Evolutionary conservation across 2,797 vertebrate genomes (phyloP).

Genomic region (Halcyon chelicuti): DNA sequence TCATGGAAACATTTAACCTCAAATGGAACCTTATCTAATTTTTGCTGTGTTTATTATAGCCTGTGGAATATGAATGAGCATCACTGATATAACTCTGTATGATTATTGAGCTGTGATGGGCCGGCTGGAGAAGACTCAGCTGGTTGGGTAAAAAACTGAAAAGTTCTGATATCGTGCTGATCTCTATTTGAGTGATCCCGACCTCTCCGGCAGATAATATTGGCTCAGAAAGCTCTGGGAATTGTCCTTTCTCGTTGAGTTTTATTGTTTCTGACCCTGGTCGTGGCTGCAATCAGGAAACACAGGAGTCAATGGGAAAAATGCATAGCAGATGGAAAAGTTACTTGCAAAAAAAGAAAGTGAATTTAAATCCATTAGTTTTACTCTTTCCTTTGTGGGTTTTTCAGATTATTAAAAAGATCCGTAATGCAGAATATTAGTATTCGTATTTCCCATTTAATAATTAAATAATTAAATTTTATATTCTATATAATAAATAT

Average conservation of each 20-base stretch:
- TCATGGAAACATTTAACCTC: constrained; percentile 73
- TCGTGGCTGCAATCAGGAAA: neutral
- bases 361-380: accelerated
- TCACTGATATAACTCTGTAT: neutral
- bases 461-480: neutral
- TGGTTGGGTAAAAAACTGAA: neutral
- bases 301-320: neutral
- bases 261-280: neutral
- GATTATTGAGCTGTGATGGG: neutral
- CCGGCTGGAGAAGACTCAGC: neutral
- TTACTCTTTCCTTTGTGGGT: neutral
- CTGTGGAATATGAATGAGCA: constrained; percentile 48
- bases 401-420: neutral
- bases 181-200: neutral
- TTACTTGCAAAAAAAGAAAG: neutral
- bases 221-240: neutral
- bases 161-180: neutral
- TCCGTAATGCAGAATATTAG: neutral
- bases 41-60: constrained; percentile 67
- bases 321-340: neutral
- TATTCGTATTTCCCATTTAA: accelerated
- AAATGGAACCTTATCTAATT: constrained; percentile 57
- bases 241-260: neutral
- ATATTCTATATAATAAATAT: no score
- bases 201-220: neutral